phyloP scores from a whole-genome alignment of 2,113 vertebrate genomes.

The Crotalus tigris region DNA sequence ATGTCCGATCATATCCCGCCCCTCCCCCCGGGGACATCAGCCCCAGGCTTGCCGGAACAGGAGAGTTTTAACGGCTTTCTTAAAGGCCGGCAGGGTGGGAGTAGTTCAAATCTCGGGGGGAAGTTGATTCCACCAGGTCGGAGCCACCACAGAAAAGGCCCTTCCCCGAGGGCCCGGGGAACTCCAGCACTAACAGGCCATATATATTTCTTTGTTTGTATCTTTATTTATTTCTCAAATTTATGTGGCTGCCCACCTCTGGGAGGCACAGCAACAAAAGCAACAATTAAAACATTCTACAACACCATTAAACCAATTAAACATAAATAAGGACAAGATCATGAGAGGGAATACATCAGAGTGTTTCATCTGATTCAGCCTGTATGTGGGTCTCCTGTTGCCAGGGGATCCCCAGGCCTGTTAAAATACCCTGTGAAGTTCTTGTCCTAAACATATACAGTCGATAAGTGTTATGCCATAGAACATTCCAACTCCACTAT shows the following conservation, averaged over 20 bases:
- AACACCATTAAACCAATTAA: not conserved
- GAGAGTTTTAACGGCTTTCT: too few species aligned
- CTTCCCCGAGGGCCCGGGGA: too few species aligned
- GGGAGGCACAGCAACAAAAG: not conserved
- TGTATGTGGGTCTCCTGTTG: not conserved
- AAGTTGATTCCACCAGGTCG: too few species aligned
- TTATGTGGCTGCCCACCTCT: not conserved
- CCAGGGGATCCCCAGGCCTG: not conserved
- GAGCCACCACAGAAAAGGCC: too few species aligned
- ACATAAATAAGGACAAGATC: not conserved
- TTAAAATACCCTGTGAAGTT: not conserved
- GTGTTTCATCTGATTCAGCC: not conserved
- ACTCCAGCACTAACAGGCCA: not conserved
- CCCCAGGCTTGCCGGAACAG: too few species aligned
- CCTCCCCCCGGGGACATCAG: too few species aligned
- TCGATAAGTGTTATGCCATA: not conserved
- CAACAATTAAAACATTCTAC: not conserved
- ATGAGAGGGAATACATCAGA: not conserved
- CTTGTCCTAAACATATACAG: not conserved
- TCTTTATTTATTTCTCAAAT: not conserved
- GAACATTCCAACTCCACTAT: not conserved
- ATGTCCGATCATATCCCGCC: too few species aligned
- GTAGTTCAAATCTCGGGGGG: too few species aligned
- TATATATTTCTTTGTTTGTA: not conserved
- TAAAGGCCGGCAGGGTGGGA: too few species aligned